These are phyloP conservation scores for Vulpes vulpes DNA, from an alignment of 2,113 vertebrate species.

Conservation along the genomic window DNA sequence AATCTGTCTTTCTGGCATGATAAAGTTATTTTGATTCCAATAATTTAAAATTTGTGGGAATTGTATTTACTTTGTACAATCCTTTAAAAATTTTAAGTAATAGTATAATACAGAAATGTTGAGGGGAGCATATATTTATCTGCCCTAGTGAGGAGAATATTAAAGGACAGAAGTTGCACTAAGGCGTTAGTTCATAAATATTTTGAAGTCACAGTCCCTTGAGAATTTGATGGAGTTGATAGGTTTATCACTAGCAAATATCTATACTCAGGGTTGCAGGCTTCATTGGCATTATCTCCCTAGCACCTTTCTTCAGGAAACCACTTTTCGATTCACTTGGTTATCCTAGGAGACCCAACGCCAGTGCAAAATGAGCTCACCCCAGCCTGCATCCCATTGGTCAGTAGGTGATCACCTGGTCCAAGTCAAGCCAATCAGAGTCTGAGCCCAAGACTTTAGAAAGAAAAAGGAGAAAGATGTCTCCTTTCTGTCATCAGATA, in stretches of 20 bases:
- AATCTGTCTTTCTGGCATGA: background rate
- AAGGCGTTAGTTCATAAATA: constrained; percentile 25
- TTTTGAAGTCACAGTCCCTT: constrained; percentile 26
- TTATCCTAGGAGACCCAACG: background rate
- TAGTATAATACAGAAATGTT: background rate
- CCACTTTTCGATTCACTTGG: background rate
- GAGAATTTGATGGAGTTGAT: constrained; percentile 54
- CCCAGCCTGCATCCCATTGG: background rate
- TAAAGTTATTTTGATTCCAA: constrained; percentile 55
- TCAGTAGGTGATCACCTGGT: background rate
- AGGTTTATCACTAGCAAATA: constrained; percentile 20
- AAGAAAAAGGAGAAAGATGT: constrained; percentile 17
- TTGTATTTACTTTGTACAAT: constrained; percentile 47
- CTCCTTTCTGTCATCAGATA: background rate
- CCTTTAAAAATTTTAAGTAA: constrained; percentile 51
- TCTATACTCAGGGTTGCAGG: background rate
- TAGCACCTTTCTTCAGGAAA: background rate
- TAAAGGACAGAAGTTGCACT: constrained; percentile 45
- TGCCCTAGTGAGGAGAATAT: background rate
- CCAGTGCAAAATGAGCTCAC: background rate
- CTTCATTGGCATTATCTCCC: constrained; percentile 42
- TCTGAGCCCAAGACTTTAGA: background rate
- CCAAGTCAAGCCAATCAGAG: constrained; percentile 16
- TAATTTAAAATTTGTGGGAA: constrained; percentile 53
- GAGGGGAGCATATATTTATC: constrained; percentile 34